Evolutionary conservation across 2,113 vertebrate genomes (phyloP), one percentile per base, ranked within the genome.

Genomic region (Sclerurus mexicanus): DNA sequence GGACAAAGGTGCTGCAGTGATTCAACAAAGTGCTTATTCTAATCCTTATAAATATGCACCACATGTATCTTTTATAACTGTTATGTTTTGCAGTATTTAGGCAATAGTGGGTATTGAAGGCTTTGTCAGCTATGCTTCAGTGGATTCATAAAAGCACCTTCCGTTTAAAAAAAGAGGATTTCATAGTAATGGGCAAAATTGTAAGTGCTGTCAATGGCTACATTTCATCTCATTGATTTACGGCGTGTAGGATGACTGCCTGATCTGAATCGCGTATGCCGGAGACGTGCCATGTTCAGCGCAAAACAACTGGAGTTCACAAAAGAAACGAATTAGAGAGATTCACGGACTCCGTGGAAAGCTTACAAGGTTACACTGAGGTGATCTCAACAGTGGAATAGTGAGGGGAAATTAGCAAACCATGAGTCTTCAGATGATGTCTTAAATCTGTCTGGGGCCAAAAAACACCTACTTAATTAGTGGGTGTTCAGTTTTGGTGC

Each of bases 171-270:
- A 96, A 91, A 96, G 94, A 93, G 89, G 85, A 95, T 96, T 97
- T 95, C 91, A 86, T 78, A 96, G 94, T 82, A 96, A 96, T 71
- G 63, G 95, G 53, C 60, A 90, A 95, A 93, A 95, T 63, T 87
- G 77, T 95, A 73, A 94, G 76, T 67, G 87, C 91, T 96, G 90
- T 95, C 96, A 97, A 94, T 97, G 96, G 80, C 87, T 93, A 89
- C 91, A 94, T 95, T 97, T 96, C 87, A 83, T 85, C 82, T 95
- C 87, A 83, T 92, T 96, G 96, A 97, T 97, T 96, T 95, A 95
- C 78, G 52, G 58, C 14, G 77, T 69, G 86, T 58, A 87, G 92
- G 59, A 75, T 75, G 92, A 89, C 91, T 90, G 84, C 69, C 89
- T 95, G 95, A 68, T 87, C 83, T 94, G 93, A 97, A 78, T 95